Evolutionary conservation across 2,797 vertebrate genomes (phyloP).

Genomic region (Rallus crepitans): DNA sequence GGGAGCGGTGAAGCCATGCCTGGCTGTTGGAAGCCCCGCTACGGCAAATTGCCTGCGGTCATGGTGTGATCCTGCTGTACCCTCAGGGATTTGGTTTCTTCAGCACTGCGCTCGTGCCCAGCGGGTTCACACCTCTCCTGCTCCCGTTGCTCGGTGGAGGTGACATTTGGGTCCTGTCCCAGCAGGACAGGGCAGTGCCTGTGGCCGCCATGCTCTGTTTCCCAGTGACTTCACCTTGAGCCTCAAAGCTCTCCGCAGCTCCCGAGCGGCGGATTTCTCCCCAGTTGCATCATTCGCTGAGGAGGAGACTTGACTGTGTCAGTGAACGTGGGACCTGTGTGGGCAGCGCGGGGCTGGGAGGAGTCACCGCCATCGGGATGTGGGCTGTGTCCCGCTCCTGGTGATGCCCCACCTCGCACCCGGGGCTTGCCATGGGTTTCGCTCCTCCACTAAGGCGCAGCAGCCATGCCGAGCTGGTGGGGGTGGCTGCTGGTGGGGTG

Average conservation of each 20-base stretch:
- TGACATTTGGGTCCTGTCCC: background rate
- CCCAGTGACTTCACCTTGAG: background rate
- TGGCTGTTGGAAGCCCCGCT: background rate
- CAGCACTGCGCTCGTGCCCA: rapidly evolving
- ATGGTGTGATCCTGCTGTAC: background rate
- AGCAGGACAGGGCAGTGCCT: background rate
- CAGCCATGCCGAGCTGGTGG: background rate
- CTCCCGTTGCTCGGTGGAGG: background rate
- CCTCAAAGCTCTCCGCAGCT: slow-evolving; percentile 38
- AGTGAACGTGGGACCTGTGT: slow-evolving; percentile 15
- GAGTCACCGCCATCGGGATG: background rate
- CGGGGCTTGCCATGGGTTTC: background rate
- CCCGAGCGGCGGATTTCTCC: slow-evolving; percentile 41
- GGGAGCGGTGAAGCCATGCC: rapidly evolving
- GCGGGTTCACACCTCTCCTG: rapidly evolving
- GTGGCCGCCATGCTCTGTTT: background rate
- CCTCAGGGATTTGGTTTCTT: background rate
- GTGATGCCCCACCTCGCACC: background rate
- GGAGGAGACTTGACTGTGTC: slow-evolving; percentile 17
- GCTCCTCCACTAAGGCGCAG: background rate
- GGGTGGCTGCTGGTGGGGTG: background rate
- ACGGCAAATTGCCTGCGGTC: background rate
- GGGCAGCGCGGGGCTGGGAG: background rate
- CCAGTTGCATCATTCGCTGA: slow-evolving; percentile 52
- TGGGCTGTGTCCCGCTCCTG: slow-evolving; percentile 26